Conservation (phyloP, 1,140 invertebrate genomes). For the Drosophila mojavensis region DNA sequence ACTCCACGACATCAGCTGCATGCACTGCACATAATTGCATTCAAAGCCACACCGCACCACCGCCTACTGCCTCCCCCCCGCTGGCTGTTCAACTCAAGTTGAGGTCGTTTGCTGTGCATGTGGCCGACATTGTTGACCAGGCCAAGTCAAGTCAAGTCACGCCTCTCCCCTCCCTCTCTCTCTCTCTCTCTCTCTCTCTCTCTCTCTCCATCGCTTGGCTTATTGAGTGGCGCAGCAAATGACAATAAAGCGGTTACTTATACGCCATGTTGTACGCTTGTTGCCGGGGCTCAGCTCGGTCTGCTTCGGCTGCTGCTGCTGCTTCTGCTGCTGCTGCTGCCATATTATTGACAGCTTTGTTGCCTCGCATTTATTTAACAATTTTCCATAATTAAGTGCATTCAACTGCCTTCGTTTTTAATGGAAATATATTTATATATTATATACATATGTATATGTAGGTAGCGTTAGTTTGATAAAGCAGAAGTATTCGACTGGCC, state of each 20-base stretch:
- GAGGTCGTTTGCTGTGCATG: slow-evolving; percentile 29
- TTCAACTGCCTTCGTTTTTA: slow-evolving; percentile 21
- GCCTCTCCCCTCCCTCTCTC: not conserved
- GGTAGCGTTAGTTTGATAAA: slow-evolving; percentile 1
- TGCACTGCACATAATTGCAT: slow-evolving; percentile 77
- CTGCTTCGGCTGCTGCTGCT: not conserved
- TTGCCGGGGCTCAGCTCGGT: not conserved
- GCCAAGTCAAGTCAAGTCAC: not conserved
- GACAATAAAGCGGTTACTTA: slow-evolving; percentile 72
- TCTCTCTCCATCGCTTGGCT: not conserved
- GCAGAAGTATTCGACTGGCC: not conserved
- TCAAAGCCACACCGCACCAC: slow-evolving; percentile 47
- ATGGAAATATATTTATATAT: slow-evolving; percentile 6
- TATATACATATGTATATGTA: not conserved
- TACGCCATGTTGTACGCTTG: slow-evolving; percentile 61
- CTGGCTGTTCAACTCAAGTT: slow-evolving; percentile 17
- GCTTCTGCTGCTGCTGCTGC: not conserved
- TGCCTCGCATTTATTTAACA: slow-evolving; percentile 24
- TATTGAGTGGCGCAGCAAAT: slow-evolving; percentile 61
- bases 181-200: not conserved
- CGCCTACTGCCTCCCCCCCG: not conserved
- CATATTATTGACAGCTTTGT: slow-evolving; percentile 41
- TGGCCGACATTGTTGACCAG: slow-evolving; percentile 41
- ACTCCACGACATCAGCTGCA: slow-evolving; percentile 25
- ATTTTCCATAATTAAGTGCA: slow-evolving; percentile 42